Evolutionary conservation across 2,888 invertebrate genomes (phyloP).

Genomic region (Sturmia bella): DNA sequence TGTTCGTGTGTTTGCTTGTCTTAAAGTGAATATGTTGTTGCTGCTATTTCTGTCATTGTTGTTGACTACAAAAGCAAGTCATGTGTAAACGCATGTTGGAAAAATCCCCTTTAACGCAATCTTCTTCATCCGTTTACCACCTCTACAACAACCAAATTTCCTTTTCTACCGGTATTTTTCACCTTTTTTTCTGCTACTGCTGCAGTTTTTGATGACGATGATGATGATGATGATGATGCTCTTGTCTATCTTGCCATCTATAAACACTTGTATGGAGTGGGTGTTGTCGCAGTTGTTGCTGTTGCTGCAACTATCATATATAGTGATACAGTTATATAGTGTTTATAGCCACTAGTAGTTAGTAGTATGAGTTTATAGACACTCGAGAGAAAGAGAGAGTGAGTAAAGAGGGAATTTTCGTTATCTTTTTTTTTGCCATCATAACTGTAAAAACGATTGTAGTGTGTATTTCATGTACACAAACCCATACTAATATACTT

Average conservation of each 20-base stretch:
- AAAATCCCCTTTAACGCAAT: slow-evolving; percentile 7
- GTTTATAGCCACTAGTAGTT: slow-evolving; percentile 35
- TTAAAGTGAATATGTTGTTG: slow-evolving; percentile 33
- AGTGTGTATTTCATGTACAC: slow-evolving; percentile 3
- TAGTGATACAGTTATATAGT: slow-evolving; percentile 32
- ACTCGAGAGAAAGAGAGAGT: background rate
- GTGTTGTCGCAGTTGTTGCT: slow-evolving; percentile 54
- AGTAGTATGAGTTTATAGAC: slow-evolving; percentile 9
- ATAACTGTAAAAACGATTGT: slow-evolving; percentile 22
- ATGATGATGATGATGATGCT: slow-evolving; percentile 64
- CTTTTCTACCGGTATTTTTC: slow-evolving; percentile 20
- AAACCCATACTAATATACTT: background rate
- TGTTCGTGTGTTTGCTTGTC: background rate
- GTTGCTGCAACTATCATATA: slow-evolving; percentile 49
- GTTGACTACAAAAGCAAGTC: slow-evolving; percentile 61
- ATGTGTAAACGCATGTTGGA: slow-evolving; percentile 63
- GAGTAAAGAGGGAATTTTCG: background rate
- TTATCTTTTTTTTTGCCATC: slow-evolving; percentile 16
- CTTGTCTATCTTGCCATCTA: slow-evolving; percentile 51
- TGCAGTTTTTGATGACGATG: slow-evolving; percentile 60
- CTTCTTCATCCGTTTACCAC: background rate
- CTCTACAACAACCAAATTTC: slow-evolving; percentile 29
- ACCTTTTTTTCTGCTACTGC: slow-evolving; percentile 63
- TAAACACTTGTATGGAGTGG: slow-evolving; percentile 52
- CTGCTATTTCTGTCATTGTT: slow-evolving; percentile 48